Percentiles rank a stretch among this genome's conserved stretches.
Conservation (phyloP, 1,140 invertebrate species). For the Meloidogyne hapla region DNA sequence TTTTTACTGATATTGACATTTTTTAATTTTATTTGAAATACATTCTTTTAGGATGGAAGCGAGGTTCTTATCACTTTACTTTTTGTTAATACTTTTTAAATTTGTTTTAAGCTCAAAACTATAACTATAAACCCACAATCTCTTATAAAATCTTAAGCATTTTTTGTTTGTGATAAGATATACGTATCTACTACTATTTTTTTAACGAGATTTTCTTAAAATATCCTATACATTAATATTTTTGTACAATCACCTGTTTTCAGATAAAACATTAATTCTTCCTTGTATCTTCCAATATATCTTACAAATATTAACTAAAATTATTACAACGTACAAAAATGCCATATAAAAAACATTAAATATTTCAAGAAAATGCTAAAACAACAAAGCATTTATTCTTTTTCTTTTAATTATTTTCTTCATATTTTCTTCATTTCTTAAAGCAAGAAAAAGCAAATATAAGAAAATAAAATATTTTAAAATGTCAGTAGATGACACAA, state of each 20-base stretch:
- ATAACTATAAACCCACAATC: too few species aligned
- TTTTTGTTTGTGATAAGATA: too few species aligned
- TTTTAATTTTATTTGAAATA: too few species aligned
- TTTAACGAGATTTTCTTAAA: too few species aligned
- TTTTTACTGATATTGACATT: too few species aligned
- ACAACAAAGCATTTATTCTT: not conserved
- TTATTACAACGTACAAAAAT: constrained; percentile 1
- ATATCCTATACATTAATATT: not conserved
- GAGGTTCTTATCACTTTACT: too few species aligned
- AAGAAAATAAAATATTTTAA: constrained; percentile 12
- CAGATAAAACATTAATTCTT: not conserved
- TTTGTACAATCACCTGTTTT: not conserved
- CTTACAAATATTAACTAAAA: not conserved
- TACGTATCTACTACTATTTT: too few species aligned
- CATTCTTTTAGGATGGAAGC: too few species aligned
- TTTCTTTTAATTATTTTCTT: not conserved
- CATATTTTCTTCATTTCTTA: not conserved
- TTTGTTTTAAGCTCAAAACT: too few species aligned
- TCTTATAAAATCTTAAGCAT: too few species aligned
- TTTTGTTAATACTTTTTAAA: too few species aligned
- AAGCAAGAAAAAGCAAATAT: not conserved
- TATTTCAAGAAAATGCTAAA: not conserved
- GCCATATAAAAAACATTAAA: not conserved
- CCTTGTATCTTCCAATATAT: too few species aligned
- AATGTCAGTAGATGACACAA: constrained; percentile 60